Base-by-base conservation (phyloP, 2,113 vertebrate species). In the Tyrannus savana region DNA sequence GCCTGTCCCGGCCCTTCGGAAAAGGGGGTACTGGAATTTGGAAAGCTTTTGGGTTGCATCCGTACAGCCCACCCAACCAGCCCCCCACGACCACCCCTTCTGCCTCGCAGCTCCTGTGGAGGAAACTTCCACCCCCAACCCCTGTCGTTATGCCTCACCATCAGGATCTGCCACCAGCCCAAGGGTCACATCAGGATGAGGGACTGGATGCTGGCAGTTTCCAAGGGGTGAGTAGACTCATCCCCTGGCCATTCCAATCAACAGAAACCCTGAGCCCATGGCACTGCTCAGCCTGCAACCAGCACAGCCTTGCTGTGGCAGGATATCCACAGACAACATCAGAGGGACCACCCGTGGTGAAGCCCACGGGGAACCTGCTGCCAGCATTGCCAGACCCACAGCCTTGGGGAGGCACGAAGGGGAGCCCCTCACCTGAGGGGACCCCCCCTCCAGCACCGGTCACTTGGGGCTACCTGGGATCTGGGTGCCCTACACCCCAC, bases 131-230 rank as follows among this genome's bases (percentile, higher is more conserved):
- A 4, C 0, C 18, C 41, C 37, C 7, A 1, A 5, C 5, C 3
- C 3, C 4, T 5, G 19, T 22, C 6, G 0, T 0, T 5, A 31
- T 1, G 4, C 42, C 46, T 23, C 35, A 3, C 12, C 31, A 0
- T 19, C 0, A 1, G 49, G 35, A 7, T 3, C 8, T 19, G 2
- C 14, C 41, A 1, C 24, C 2, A 39, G 37, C 42, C 85, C 9
- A 4, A 4, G 52, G 66, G 18, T 4, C 37, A 11, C 7, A 0
- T 9, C 6, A 1, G 55, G 62, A 64, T 41, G 18, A 19, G 12
- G 13, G 17, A 53, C 5, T 23, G 24, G 53, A 18, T 19, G 7
- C 15, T 5, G 30, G n/a, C 15, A 33, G 0, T 12, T 50, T 35
- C 41, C 0, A 1, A 41, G 44, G 1, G 1, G 3, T 0, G 7